Base-by-base conservation (phyloP, 2,113 vertebrate genomes). In the Lepisosteus osseus region DNA sequence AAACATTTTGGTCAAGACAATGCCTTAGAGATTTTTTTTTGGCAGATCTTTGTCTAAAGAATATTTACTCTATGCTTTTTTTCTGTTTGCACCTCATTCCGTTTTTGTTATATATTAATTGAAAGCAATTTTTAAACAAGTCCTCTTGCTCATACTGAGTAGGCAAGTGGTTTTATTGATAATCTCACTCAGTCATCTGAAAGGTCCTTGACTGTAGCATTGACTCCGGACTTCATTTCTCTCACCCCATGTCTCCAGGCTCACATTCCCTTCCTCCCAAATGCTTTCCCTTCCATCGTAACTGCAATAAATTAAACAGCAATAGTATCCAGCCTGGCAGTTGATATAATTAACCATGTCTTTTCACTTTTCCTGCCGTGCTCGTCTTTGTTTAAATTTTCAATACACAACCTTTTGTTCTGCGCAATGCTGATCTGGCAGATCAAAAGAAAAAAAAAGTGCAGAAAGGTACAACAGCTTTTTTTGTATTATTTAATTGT, bases 321-420 rank as follows among this genome's bases (percentile, higher is more conserved):
- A 64, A 73, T n/a, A 51, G 42, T 70, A 74, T 72, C 73, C 71
- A 61, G 56, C 63, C 65, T 69, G 72, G 75, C 75, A 76, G 75
- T 72, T 75, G 79, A 69, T 68, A 77, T 72, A 82, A 82, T 82
- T 77, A 82, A 77, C 66, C 71, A 74, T 72, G 68, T 79, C 75
- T 67, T 81, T 77, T 63, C 73, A 82, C 77, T 69, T 78, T 76
- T 79, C 56, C 40, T 65, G 54, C 67, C 51, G 61, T 69, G 76
- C 11, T 70, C 70, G 66, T 72, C 77, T 77, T 80, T 78, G 78
- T 77, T 78, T 54, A 61, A 68, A 68, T 40, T 54, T 42, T n/a
- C 15, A 54, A 41, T 11, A 40, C 65, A 61, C 14, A 66, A 67
- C 70, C 61, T 64, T n/a, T 59, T 59, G 57, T 59, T 13, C 9